Evolutionary conservation across 2,797 vertebrate genomes (phyloP).

Genomic region (Anas bernieri): DNA sequence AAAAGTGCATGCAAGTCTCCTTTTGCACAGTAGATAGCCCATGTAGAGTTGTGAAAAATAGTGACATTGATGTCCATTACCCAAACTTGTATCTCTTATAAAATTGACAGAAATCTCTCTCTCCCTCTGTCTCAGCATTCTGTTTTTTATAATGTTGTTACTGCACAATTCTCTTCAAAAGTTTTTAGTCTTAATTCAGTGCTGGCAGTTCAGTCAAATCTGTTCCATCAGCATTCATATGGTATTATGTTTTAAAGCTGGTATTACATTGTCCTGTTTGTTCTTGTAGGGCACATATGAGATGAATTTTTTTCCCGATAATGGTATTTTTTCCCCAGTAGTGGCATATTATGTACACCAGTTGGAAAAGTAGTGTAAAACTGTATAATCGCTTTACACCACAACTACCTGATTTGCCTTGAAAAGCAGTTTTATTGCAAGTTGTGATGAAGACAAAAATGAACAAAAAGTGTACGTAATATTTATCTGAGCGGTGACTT

Average conservation of each 20-base stretch:
- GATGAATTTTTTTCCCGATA: not conserved
- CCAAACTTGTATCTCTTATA: not conserved
- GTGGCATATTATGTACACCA: not conserved
- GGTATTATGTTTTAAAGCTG: not conserved
- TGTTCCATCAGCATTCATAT: not conserved
- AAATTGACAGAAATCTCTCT: not conserved
- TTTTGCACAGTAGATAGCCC: not conserved
- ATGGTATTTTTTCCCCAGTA: not conserved
- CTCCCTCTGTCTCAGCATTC: not conserved
- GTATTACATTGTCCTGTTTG: not conserved
- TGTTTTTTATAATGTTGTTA: not conserved
- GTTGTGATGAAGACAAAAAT: not conserved
- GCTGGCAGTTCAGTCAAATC: not conserved
- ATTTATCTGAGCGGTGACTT: not conserved
- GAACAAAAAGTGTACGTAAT: not conserved
- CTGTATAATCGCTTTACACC: fast-evolving
- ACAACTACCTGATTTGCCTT: not conserved
- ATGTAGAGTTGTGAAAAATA: fast-evolving
- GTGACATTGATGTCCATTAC: not conserved
- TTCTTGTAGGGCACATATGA: not conserved
- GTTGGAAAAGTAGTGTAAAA: not conserved
- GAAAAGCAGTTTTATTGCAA: not conserved
- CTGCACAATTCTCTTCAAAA: not conserved
- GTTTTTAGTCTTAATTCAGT: not conserved
- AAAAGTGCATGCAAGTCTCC: not conserved